Conservation (phyloP, 2,888 invertebrate species). For the Xylocampa areola region DNA sequence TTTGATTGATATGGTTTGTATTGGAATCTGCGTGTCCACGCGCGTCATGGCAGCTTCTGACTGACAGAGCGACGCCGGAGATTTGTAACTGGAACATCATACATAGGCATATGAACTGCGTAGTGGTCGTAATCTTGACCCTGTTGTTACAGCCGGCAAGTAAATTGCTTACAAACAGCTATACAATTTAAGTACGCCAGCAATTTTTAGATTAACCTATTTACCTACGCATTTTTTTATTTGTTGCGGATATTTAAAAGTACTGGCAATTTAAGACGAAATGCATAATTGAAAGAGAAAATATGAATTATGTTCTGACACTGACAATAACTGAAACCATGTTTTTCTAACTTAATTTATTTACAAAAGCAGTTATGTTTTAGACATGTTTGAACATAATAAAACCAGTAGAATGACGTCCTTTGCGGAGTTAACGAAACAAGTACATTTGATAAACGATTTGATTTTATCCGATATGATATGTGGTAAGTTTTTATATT, state of each 20-base stretch:
- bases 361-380: not conserved
- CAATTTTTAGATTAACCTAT: constrained; percentile 26
- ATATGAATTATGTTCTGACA: constrained; percentile 16
- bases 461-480: constrained; percentile 78
- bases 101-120: constrained; percentile 63
- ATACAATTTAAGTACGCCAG: constrained; percentile 27
- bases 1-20: constrained; percentile 73
- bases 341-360: not conserved
- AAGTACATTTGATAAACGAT: constrained; percentile 78
- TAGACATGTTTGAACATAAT: not conserved
- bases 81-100: constrained; percentile 75
- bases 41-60: constrained; percentile 84
- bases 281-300: not conserved
- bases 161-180: constrained; percentile 62
- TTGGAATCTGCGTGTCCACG: constrained; percentile 72
- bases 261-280: constrained; percentile 16
- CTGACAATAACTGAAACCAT: constrained; percentile 1
- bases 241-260: not conserved
- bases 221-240: constrained; percentile 2
- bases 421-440: constrained; percentile 76
- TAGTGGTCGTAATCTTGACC: constrained; percentile 72
- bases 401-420: constrained; percentile 53
- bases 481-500: constrained; percentile 63
- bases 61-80: constrained; percentile 73
- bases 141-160: constrained; percentile 61